phyloP scores from a whole-genome alignment of 2,113 vertebrate genomes.

The Corapipo altera region DNA sequence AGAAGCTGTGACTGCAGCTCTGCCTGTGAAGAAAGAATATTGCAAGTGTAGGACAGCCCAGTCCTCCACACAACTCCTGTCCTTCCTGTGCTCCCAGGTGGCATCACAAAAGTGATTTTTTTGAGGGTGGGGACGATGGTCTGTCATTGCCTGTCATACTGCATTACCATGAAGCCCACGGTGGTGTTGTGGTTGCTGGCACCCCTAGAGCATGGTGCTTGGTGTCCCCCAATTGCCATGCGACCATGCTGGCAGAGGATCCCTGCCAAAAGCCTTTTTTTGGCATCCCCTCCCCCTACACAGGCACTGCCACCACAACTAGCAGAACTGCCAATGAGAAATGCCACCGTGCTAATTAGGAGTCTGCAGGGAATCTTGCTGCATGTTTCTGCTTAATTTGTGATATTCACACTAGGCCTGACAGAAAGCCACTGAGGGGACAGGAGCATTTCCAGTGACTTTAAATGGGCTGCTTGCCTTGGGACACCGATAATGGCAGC shows the following conservation, averaged over 20 bases:
- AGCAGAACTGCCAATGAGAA: background rate
- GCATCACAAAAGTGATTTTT: background rate
- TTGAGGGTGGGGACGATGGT: background rate
- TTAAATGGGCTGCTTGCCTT: slow-evolving; percentile 3
- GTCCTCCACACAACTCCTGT: background rate
- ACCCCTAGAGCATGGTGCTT: accelerated
- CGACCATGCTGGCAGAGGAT: accelerated
- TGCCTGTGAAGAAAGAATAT: background rate
- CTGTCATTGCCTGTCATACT: accelerated
- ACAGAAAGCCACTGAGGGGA: slow-evolving; percentile 8
- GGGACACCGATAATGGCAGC: background rate
- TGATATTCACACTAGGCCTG: slow-evolving; percentile 17
- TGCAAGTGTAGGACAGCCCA: accelerated
- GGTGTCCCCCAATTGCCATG: accelerated
- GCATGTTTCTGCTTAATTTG: slow-evolving; percentile 11
- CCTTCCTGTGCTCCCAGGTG: background rate
- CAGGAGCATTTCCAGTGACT: background rate
- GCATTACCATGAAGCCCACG: accelerated
- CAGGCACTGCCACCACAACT: background rate
- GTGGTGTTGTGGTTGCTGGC: accelerated
- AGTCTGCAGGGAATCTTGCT: slow-evolving; percentile 1
- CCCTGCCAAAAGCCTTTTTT: background rate
- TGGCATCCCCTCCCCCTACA: background rate
- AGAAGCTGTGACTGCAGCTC: background rate
- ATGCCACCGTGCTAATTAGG: background rate